phyloP scores from a whole-genome alignment of 2,797 vertebrate species.

The Choloepus didactylus region DNA sequence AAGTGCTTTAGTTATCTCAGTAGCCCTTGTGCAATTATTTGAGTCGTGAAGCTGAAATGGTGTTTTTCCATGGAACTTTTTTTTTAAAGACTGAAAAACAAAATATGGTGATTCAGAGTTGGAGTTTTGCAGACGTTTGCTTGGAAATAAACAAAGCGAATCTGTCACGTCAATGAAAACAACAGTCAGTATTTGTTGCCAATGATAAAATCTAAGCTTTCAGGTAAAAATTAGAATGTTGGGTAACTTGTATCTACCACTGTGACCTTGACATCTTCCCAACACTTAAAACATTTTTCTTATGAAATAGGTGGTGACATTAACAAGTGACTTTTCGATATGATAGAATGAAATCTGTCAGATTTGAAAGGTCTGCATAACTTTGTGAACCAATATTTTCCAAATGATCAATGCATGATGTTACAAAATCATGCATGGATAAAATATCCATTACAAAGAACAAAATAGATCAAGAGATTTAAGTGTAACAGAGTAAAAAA shows the following conservation, averaged over 20 bases:
- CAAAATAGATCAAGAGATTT: background rate
- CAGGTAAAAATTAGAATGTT: slow-evolving; percentile 45
- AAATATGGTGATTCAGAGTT: background rate
- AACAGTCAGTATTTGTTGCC: background rate
- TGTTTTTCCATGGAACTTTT: slow-evolving; percentile 19
- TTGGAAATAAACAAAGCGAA: slow-evolving; percentile 31
- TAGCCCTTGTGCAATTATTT: background rate
- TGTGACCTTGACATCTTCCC: background rate
- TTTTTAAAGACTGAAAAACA: slow-evolving; percentile 1
- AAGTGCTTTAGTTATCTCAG: background rate
- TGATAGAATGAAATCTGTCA: background rate
- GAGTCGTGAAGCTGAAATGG: slow-evolving; percentile 24
- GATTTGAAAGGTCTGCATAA: background rate
- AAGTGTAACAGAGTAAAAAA: background rate
- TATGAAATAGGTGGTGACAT: background rate
- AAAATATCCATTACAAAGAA: background rate
- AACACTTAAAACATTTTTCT: background rate
- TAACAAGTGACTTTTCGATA: background rate
- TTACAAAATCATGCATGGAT: background rate
- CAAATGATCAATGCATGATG: background rate
- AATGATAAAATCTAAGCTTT: slow-evolving; percentile 50
- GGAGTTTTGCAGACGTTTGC: slow-evolving; percentile 12
- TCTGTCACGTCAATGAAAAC: slow-evolving; percentile 54
- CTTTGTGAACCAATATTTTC: slow-evolving; percentile 28
- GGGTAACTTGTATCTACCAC: background rate